Conservation (phyloP, 2,888 invertebrate species). For the Epinotia ramella region DNA sequence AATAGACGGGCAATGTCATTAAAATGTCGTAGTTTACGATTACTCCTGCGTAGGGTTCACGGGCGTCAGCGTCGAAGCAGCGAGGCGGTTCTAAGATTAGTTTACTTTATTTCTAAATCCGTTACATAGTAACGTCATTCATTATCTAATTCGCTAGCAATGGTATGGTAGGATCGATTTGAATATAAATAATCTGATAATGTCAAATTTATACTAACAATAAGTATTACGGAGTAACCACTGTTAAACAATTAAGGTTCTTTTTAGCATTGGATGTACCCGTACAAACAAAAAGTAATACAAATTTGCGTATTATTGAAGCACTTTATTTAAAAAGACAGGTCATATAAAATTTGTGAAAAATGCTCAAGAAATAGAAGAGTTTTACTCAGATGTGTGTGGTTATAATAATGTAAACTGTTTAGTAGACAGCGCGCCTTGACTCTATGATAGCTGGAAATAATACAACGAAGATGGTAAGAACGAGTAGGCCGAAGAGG, state of each 20-base stretch:
- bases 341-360: background rate
- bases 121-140: background rate
- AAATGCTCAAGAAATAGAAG: background rate
- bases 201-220: background rate
- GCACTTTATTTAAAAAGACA: background rate
- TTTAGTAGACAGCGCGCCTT: conserved; percentile 15
- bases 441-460: conserved; percentile 6
- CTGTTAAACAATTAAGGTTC: background rate
- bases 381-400: background rate
- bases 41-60: conserved; percentile 71
- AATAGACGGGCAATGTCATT: conserved; percentile 71
- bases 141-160: background rate
- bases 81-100: conserved; percentile 28
- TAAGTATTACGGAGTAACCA: background rate
- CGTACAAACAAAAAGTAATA: background rate
- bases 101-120: conserved; percentile 6
- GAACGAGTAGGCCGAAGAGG: conserved; percentile 36
- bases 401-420: conserved; percentile 17
- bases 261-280: too few relatives aligned
- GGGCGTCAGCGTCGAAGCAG: conserved; percentile 54
- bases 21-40: conserved; percentile 77
- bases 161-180: background rate
- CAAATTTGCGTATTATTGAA: background rate
- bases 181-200: background rate
- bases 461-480: conserved; percentile 26